Percentiles rank a stretch among this genome's conserved stretches.
These are phyloP conservation scores for Helleia helle DNA, from an alignment of 2,888 invertebrate species.

Conservation along the genomic window DNA sequence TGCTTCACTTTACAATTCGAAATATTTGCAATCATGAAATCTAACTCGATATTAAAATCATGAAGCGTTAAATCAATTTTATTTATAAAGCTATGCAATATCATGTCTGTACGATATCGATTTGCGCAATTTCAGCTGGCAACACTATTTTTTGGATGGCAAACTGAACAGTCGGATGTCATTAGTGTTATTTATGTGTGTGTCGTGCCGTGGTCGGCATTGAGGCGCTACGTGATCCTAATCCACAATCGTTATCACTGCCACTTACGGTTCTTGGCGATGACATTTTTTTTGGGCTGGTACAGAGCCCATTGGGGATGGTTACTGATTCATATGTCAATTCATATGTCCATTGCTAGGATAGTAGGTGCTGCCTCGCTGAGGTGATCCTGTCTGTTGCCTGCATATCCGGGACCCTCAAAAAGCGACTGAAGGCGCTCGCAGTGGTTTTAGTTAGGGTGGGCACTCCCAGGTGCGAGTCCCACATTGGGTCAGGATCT, in stretches of 20 bases:
- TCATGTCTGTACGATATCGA: conserved; percentile 11
- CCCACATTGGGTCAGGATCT: too few species aligned
- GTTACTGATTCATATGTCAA: too few species aligned
- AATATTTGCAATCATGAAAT: conserved; percentile 2
- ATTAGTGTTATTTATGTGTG: conserved; percentile 65
- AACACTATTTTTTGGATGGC: conserved; percentile 16
- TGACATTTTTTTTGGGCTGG: conserved; percentile 12
- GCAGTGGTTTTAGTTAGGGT: too few species aligned
- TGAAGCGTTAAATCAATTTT: conserved; percentile 4
- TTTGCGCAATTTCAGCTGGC: conserved; percentile 13
- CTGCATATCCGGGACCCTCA: too few species aligned
- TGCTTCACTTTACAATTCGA: too few species aligned
- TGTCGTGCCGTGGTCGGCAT: conserved; percentile 43
- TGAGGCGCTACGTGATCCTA: conserved; percentile 23
- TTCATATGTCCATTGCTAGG: too few species aligned
- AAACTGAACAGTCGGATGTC: conserved; percentile 49
- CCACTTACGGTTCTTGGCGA: conserved; percentile 15
- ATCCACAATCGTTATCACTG: conserved; percentile 19
- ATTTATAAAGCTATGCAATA: neutral
- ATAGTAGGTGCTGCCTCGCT: too few species aligned
- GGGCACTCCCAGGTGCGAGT: too few species aligned
- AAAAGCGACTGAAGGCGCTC: too few species aligned
- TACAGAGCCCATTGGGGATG: too few species aligned
- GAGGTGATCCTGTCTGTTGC: too few species aligned
- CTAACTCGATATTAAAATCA: conserved; percentile 7